Base-by-base conservation (phyloP, 2,113 vertebrate genomes). In the Oryzias curvinotus region DNA sequence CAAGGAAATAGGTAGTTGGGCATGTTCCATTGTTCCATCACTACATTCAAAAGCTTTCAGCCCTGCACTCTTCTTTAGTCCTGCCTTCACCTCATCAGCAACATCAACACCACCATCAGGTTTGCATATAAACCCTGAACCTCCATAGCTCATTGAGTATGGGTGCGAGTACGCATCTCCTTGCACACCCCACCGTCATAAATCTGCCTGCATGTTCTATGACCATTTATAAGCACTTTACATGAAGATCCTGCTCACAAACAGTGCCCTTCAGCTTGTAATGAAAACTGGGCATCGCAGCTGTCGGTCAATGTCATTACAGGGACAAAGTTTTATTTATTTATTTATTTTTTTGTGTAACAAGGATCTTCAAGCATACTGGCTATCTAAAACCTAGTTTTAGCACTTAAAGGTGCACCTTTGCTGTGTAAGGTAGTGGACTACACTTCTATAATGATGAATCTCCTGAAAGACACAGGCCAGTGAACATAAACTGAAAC, bases 201-300 rank as follows among this genome's bases (percentile, higher is more conserved):
- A 87, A 87, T 87, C 83, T 87, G 75, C 70, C 79, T 54, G 61
- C 78, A 70, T 70, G 76, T 80, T 74, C 75, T 59, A 62, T 64
- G 81, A 77, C 77, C 77, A 25, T 89, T 89, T 86, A 87, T 83
- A 76, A 83, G 82, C 80, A 80, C 78, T 89, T 88, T 86, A 84
- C 86, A 89, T 84, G 78, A 87, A 82, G 76, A 87, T 90, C 78
- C 52, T 66, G 81, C 83, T 80, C 83, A 75, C 85, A 86, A 88
- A 88, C 85, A 85, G 78, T 58, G 81, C 80, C 89, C 87, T 88
- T 88, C 87, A 89, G 64, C 69, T 64, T 64, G 76, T 80, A 77
- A 82, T 88, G 77, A 83, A 86, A 88, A 71, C 74, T 71, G 55
- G 81, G 81, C 79, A 30, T 72, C 78, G 79, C 76, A 83, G 74